Conservation (phyloP, 2,888 invertebrate species). For the Frankliniella intonsa region DNA sequence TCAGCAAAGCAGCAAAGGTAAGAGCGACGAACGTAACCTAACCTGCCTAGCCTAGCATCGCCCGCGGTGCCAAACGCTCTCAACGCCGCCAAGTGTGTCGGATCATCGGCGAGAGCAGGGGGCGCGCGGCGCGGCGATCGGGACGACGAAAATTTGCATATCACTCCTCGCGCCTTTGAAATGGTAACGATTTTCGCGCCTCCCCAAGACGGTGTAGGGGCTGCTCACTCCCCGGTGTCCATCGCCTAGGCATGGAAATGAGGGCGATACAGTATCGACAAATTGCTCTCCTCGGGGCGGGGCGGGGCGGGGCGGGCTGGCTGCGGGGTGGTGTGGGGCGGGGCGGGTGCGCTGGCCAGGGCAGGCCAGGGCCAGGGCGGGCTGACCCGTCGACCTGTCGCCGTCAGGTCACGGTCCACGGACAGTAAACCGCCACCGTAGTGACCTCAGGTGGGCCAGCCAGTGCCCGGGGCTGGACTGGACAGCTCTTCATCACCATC, state of each 20-base stretch:
- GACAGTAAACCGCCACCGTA: too few species aligned
- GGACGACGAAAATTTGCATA: slow-evolving; percentile 2
- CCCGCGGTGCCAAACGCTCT: slow-evolving; percentile 7
- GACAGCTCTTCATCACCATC: too few species aligned
- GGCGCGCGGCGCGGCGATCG: neutral
- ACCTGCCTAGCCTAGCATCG: neutral
- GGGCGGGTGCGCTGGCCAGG: neutral
- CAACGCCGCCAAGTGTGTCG: neutral
- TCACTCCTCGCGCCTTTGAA: neutral
- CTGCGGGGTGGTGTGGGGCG: neutral
- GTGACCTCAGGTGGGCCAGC: too few species aligned
- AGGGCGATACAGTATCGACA: neutral
- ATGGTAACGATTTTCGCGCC: slow-evolving; percentile 22
- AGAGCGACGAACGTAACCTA: too few species aligned
- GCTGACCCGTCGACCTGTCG: too few species aligned
- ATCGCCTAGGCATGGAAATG: neutral
- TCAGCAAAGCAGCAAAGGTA: too few species aligned
- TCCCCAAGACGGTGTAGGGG: neutral
- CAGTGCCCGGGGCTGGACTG: too few species aligned
- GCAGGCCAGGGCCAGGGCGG: too few species aligned
- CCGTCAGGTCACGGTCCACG: too few species aligned
- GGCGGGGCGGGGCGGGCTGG: neutral
- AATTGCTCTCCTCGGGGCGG: neutral
- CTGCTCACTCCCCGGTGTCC: neutral
- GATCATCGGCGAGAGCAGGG: neutral